A percentile compares a stretch with the other conserved stretches of the same genome.
Conservation (phyloP, 2,113 vertebrate species). For the Pavo muticus region DNA sequence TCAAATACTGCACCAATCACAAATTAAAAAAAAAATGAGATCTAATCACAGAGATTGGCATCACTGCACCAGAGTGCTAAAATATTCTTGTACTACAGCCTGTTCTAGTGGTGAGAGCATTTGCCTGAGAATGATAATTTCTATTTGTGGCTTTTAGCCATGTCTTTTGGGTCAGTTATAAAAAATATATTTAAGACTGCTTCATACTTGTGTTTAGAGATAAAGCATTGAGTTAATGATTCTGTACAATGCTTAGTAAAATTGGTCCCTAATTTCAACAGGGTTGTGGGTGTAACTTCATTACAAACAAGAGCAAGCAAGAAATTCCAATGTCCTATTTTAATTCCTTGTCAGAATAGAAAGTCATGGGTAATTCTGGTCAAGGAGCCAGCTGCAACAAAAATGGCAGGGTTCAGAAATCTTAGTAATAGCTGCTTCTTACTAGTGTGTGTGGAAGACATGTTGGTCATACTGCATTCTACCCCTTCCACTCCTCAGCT, state of each 20-base stretch:
- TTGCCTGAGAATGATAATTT: neutral
- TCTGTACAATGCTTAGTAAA: neutral
- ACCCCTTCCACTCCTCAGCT: neutral
- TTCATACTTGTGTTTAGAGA: neutral
- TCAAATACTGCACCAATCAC: neutral
- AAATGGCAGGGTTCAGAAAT: neutral
- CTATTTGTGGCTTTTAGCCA: neutral
- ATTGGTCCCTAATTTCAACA: neutral
- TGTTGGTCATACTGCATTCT: neutral
- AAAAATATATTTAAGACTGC: neutral
- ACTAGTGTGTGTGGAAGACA: neutral
- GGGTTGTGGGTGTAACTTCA: neutral
- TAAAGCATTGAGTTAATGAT: accelerated
- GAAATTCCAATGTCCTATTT: neutral
- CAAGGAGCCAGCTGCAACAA: neutral
- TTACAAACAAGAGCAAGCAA: neutral
- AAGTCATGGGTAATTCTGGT: neutral
- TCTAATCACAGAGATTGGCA: constrained; percentile 3
- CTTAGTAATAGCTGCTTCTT: neutral
- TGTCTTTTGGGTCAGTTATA: neutral
- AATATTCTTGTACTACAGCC: neutral
- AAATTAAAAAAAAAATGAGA: neutral
- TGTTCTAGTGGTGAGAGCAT: neutral
- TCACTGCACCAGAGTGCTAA: neutral
- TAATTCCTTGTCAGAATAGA: neutral